Base-by-base conservation (phyloP, 2,797 vertebrate genomes). In the Benthosema pterotum region DNA sequence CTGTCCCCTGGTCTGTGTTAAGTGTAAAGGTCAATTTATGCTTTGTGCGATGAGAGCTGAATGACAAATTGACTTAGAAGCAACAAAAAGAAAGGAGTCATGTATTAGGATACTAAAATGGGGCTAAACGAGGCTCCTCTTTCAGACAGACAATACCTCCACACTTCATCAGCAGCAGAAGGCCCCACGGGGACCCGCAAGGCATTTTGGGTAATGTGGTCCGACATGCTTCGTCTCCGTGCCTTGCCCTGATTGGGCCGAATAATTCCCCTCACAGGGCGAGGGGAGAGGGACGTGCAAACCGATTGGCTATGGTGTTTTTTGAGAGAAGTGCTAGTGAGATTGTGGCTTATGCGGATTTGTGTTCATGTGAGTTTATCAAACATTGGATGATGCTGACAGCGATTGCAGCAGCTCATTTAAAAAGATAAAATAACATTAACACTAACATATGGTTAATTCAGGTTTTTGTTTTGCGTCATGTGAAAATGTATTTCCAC, bases 191-290 rank as follows among this genome's bases (percentile, higher is more conserved):
- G 86, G 79, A 85, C 72, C 76, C 81, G 79, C 71, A 18, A 48
- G 65, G 74, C 82, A 87, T 83, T 85, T 86, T 86, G 82, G 90
- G 82, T 91, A 88, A 90, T 88, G 83, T 67, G 74, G 82, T 82
- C 72, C 71, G 83, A 90, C 86, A 51, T 74, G 83, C 72, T 71
- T 81, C 80, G 83, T 83, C 80, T 86, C 87, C 85, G 82, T 83
- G 83, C 74, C 82, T 82, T 73, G 5, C 72, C 80, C 75, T 70
- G 83, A 87, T 77, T 78, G 78, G 80, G 55, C 32, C 32, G 32
- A 7, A 19, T 12, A 56, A 60, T 70, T 81, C 76, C 28, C 17
- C 17, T 48, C 6, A 32, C 16, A 63, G 47, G 18, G n/a, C 5
- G 25, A 11, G 57, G 42, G 71, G 80, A 71, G 5, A 5, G 28